Base-by-base conservation (phyloP, 2,113 vertebrate species). In the Psilopsiagon aymara region DNA sequence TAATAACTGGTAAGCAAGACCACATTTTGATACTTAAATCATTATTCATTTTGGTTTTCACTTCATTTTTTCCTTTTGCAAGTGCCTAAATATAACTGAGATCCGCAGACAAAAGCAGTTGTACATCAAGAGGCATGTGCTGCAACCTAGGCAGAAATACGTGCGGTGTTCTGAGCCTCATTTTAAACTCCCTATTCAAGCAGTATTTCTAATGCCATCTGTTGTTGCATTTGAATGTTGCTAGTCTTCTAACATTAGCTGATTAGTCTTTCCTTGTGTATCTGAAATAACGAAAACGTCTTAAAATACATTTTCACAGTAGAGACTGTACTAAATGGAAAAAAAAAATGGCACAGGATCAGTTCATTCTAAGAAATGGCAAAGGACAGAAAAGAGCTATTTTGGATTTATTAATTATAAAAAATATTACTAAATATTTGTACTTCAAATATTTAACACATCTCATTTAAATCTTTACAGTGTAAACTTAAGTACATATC, bases 181-280 rank as follows among this genome's bases (percentile, higher is more conserved):
- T 68, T 82, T 67, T 14, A 64, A 95, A 92, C 35, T 92, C 69
- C 85, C 70, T 49, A 5, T 75, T 92, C 80, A 94, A 93, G 86
- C 29, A 82, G 23, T 29, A 84, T 78, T 94, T 86, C 74, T 86
- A 75, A 90, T 78, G 80, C 92, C 90, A 94, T 94, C 92, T 96
- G 92, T 88, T 95, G 75, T 81, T 93, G 79, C 51, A 55, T 86
- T 86, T 92, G 33, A 66, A 81, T 37, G 71, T 46, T 92, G 11
- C 64, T 78, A 77, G 75, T 83, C 82, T 88, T 90, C 85, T 93
- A 90, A 86, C 85, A 75, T 75, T 68, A 88, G 85, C 80, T 90
- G 85, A 83, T 90, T 83, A 93, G 88, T 81, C 90, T 93, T 93
- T 95, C 80, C 90, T 64, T 77, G 39, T 82, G 63, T 75, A 55